phyloP scores from a whole-genome alignment of 2,113 vertebrate species.

The Bos indicus region DNA sequence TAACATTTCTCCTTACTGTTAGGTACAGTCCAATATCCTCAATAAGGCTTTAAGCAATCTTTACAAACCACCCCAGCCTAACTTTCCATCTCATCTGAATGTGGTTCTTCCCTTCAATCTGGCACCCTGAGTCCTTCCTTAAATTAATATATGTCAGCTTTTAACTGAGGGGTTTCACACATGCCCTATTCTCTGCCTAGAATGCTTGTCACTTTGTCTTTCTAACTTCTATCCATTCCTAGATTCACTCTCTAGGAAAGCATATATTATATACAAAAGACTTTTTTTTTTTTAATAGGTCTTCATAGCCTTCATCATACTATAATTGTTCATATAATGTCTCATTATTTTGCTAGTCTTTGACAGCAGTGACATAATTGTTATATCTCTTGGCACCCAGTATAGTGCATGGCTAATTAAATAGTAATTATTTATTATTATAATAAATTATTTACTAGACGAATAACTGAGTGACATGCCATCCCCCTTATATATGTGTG shows the following conservation, averaged over 20 bases:
- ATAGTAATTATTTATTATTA: background rate
- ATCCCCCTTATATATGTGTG: background rate
- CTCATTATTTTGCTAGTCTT: background rate
- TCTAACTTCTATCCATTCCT: background rate
- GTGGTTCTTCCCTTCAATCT: background rate
- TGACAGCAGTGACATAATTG: background rate
- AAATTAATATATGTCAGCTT: background rate
- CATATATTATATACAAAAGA: background rate
- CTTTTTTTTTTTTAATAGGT: background rate
- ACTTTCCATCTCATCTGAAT: background rate
- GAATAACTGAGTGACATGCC: background rate
- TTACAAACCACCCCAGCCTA: background rate
- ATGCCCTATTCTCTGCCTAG: background rate
- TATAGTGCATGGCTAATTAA: background rate
- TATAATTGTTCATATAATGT: background rate
- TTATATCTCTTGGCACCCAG: background rate
- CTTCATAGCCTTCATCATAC: background rate
- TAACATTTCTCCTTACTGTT: background rate
- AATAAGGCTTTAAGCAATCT: background rate
- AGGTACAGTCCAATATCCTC: background rate
- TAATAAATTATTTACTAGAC: background rate
- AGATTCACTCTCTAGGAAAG: background rate
- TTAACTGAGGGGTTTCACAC: background rate
- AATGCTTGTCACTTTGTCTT: background rate
- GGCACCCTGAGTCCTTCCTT: background rate